Evolutionary conservation across 2,888 invertebrate genomes (phyloP), one percentile per base, ranked within the genome.

Genomic region (Monopis laevigella): DNA sequence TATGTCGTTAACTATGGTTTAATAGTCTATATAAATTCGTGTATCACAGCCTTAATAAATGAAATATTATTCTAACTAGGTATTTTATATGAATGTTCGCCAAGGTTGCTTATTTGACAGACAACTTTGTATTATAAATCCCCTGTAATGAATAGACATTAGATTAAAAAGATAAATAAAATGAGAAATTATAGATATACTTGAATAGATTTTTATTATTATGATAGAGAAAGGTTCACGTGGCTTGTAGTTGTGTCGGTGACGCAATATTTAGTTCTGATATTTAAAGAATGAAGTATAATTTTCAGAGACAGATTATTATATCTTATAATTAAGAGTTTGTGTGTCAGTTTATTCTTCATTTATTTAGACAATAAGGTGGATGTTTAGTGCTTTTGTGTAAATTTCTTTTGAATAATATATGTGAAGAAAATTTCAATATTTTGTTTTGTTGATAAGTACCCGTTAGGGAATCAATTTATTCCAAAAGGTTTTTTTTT

Each of bases 311-410:
- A 77, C 68, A 78, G 74, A 74, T 69, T 78, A 74, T 69, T 78
- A 77, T 77, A 75, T 74, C 65, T 65, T 70, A 62, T 62, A 61
- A 60, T 62, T 73, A 77, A 74, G 74, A 65, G 66, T 68, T 78
- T 73, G 71, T 66, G 75, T 78, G 77, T 75, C 65, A 70, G 62
- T 72, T 74, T 68, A 67, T 45, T 65, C 64, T 77, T 77, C 75
- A 69, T 80, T 80, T 75, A 78, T 74, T 72, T 82, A 82, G 81
- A 75, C 71, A 67, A 71, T 82, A 81, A 82, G 81, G 64, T 82
- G 77, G 77, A 82, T 82, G 81, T 82, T 77, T 82, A 82, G 81
- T 81, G 81, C 81, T 82, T 81, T 81, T 78, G 77, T 81, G 80
- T 81, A 82, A 71, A 71, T 77, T 80, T 81, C 75, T 80, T 80